A percentile compares a stretch with the other conserved stretches of the same genome.
phyloP scores from a whole-genome alignment of 2,797 vertebrate species.

The Tadarida brasiliensis region DNA sequence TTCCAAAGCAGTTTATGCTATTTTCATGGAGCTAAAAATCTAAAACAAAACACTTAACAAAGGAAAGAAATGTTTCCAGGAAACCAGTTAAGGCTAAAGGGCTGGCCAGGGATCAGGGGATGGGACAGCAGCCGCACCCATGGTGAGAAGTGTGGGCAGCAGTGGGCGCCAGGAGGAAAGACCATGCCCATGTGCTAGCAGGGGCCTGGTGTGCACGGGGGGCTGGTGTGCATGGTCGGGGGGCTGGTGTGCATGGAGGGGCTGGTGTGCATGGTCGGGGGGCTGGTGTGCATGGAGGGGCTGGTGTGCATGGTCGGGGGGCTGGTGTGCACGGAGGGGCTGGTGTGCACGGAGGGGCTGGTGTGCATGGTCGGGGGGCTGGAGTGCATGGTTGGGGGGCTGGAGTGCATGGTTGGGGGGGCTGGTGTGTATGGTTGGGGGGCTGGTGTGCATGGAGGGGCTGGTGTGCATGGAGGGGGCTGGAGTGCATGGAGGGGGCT shows the following conservation, averaged over 20 bases:
- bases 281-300: neutral
- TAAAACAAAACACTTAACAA: neutral
- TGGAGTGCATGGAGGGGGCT: neutral
- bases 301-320: neutral
- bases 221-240: no score
- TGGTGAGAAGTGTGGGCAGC: slow-evolving; percentile 19
- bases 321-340: no score
- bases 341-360: no score
- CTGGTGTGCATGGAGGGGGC: no score
- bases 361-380: no score
- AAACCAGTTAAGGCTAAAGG: slow-evolving; percentile 61
- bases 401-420: no score
- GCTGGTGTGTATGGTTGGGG: neutral
- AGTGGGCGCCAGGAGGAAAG: neutral
- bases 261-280: neutral
- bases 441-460: neutral
- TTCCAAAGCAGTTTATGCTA: neutral
- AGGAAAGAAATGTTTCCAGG: neutral
- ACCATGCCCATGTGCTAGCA: neutral
- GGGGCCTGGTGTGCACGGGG: neutral
- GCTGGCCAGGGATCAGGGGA: slow-evolving; percentile 19
- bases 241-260: neutral
- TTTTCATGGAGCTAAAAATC: neutral
- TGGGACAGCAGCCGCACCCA: neutral
- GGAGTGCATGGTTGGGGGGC: no score